phyloP scores from a whole-genome alignment of 2,113 vertebrate species.

The Pipra filicauda region DNA sequence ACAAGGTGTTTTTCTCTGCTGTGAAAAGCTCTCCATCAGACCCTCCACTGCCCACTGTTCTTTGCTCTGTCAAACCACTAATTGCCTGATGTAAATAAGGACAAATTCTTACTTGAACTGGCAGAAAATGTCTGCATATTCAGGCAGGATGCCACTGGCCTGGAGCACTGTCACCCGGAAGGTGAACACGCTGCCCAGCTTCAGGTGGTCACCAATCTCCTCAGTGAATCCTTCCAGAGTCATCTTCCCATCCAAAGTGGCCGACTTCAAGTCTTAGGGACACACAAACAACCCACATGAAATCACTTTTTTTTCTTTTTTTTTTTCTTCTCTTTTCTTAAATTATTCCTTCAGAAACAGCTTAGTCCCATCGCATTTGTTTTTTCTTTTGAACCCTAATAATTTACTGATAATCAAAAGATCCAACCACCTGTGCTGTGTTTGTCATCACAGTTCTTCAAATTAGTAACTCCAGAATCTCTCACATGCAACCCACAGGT shows the following conservation, averaged over 20 bases:
- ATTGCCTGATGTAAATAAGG: background rate
- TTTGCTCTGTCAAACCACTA: background rate
- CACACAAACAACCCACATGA: background rate
- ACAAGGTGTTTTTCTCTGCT: background rate
- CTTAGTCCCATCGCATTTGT: background rate
- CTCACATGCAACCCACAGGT: background rate
- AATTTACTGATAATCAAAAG: background rate
- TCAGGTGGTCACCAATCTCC: constrained; percentile 83
- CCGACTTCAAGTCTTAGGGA: constrained; percentile 86
- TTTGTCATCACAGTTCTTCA: background rate
- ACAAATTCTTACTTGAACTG: constrained; percentile 93
- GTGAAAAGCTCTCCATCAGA: background rate
- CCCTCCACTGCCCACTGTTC: background rate
- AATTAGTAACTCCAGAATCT: background rate
- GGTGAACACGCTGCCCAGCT: constrained; percentile 92
- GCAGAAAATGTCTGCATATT: constrained; percentile 98
- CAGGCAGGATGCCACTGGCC: constrained; percentile 88
- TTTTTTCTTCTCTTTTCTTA: background rate
- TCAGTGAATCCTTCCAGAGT: constrained; percentile 81
- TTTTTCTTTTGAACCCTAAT: background rate
- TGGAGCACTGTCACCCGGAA: constrained; percentile 97
- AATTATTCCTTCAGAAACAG: background rate
- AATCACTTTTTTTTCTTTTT: background rate
- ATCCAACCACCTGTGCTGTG: background rate
- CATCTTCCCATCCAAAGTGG: constrained; percentile 86